Percentiles rank a stretch among this genome's conserved stretches.
phyloP scores from a whole-genome alignment of 2,797 vertebrate species.

The Fundulus diaphanus region DNA sequence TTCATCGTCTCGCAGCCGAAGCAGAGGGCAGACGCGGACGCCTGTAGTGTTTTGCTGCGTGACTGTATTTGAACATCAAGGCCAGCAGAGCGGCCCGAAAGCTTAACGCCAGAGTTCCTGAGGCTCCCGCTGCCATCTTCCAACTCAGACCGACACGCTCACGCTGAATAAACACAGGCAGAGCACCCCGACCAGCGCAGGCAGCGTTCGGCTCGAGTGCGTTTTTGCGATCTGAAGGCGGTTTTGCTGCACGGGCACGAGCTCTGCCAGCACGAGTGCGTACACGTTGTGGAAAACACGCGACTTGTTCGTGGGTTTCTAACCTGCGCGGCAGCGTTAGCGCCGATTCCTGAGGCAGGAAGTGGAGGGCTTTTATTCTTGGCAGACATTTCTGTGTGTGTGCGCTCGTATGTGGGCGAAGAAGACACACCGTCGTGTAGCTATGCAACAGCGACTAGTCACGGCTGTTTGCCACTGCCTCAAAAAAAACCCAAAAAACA shows the following conservation, averaged over 20 bases:
- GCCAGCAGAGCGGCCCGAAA: slow-evolving; percentile 45
- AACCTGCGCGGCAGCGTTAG: slow-evolving; percentile 32
- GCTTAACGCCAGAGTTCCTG: slow-evolving; percentile 38
- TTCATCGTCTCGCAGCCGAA: slow-evolving; percentile 36
- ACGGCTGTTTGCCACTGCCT: slow-evolving; percentile 51
- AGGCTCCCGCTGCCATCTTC: slow-evolving; percentile 37
- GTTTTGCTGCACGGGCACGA: slow-evolving; percentile 4
- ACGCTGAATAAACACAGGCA: slow-evolving; percentile 34
- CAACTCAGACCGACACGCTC: slow-evolving; percentile 48
- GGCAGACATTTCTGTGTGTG: slow-evolving; percentile 32
- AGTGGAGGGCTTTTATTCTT: slow-evolving; percentile 60
- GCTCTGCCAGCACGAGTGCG: not conserved
- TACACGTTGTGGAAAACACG: slow-evolving; percentile 14
- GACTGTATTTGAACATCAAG: slow-evolving; percentile 4
- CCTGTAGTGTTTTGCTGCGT: slow-evolving; percentile 32
- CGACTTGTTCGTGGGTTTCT: slow-evolving; percentile 29
- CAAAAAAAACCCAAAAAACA: slow-evolving; percentile 57
- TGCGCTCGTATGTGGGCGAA: slow-evolving; percentile 42
- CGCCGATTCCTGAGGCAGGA: slow-evolving; percentile 43
- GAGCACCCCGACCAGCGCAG: slow-evolving; percentile 19
- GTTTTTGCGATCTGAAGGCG: slow-evolving; percentile 18
- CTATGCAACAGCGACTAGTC: slow-evolving; percentile 56
- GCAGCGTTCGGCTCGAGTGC: slow-evolving; percentile 11
- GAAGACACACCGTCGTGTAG: slow-evolving; percentile 49
- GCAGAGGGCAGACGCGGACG: slow-evolving; percentile 24